phyloP scores from a whole-genome alignment of 2,888 invertebrate species.

The Cecidostiba fungosa region DNA sequence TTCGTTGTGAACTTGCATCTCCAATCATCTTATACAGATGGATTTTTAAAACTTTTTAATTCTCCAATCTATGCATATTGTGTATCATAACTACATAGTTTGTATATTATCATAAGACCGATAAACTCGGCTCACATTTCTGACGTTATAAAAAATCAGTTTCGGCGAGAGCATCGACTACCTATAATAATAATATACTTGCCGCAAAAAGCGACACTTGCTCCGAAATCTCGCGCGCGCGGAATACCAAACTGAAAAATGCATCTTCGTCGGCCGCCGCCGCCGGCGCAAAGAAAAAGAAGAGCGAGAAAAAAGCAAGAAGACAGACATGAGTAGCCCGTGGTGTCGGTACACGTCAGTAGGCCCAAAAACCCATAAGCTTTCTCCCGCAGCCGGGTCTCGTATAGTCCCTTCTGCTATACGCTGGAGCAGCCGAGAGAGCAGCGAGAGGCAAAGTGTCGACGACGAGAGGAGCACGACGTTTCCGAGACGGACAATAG shows the following conservation, averaged over 20 bases:
- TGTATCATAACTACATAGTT: too few species aligned
- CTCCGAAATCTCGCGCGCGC: not conserved
- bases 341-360: constrained; percentile 31
- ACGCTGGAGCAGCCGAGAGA: not conserved
- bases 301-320: constrained; percentile 8
- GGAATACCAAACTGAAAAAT: constrained; percentile 14
- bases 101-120: too few species aligned
- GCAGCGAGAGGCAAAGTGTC: constrained; percentile 29
- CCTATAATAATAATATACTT: too few species aligned
- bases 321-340: constrained; percentile 3
- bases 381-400: not conserved
- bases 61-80: not conserved
- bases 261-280: constrained; percentile 8
- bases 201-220: not conserved
- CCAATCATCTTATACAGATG: not conserved
- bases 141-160: not conserved
- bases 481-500: constrained; percentile 77
- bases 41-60: not conserved
- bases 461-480: constrained; percentile 66
- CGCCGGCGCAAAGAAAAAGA: constrained; percentile 25
- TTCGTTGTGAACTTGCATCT: not conserved
- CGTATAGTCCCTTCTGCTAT: not conserved
- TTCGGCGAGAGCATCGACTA: too few species aligned
- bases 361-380: constrained; percentile 33
- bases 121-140: not conserved